Base-by-base conservation (phyloP, 2,113 vertebrate species). In the Odobenus rosmarus region DNA sequence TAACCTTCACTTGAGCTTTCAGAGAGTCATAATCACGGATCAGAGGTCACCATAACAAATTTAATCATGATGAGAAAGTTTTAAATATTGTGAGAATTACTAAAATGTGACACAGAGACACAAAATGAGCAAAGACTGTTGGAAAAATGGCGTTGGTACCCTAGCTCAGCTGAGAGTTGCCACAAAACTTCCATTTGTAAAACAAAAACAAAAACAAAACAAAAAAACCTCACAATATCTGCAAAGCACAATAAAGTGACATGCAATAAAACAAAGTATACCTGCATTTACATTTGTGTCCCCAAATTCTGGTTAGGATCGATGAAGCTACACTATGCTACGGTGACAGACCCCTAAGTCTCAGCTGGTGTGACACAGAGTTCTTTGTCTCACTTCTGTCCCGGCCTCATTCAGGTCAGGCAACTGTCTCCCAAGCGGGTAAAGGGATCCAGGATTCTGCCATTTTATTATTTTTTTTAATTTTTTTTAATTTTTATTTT, bases 291-390 rank as follows among this genome's bases (percentile, higher is more conserved):
- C 13, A 23, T 77, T 71, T 90, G 16, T 77, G 19, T 55, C 3
- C 13, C 24, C 14, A 23, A 5, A 23, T 42, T 51, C 23, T 11
- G 64, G 51, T 26, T 11, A 21, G 24, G 28, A 59, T 11, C 26
- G 42, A 7, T 28, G 67, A 15, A 7, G 16, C 3, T 46, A n/a
- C 7, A 5, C 14, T 26, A 1, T 18, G 0, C 26, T 7, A 3
- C 5, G n/a, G 33, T 12, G 31, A 59, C 21, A 23, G 16, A 55
- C 19, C 28, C 28, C 5, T 4, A 33, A 19, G 4, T 21, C 36
- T 72, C n/a, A 26, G 33, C 7, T 28, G 46, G 8, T 4, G 14
- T n/a, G 24, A 46, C 28, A 51, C 21, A 4, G 23, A 74, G 24
- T 21, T 76, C 36, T 49, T 9, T 42, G 62, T 79, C 61, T 79